Evolutionary conservation across 2,888 invertebrate species (phyloP).

Genomic region (Abrostola tripartita): DNA sequence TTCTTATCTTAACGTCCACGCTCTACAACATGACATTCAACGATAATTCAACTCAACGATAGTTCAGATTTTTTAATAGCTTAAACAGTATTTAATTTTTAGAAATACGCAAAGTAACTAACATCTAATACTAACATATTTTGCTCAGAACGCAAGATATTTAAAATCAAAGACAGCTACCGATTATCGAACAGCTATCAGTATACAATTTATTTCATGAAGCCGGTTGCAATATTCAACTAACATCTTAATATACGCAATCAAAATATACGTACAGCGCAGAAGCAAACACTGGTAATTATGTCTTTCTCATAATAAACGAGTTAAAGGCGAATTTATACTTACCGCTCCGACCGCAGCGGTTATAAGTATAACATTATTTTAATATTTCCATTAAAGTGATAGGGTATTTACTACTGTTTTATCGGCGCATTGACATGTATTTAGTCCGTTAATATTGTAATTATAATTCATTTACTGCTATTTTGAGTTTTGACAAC

Average conservation of each 20-base stretch:
- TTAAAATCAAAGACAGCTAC: not conserved
- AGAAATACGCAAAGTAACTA: too few species aligned
- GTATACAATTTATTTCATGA: not conserved
- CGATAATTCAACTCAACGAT: too few species aligned
- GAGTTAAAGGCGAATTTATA: conserved; percentile 25
- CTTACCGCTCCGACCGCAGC: conserved; percentile 10
- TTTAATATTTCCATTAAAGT: conserved; percentile 12
- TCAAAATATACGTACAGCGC: conserved; percentile 12
- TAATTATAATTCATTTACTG: not conserved
- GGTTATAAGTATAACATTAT: not conserved
- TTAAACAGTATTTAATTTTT: too few species aligned
- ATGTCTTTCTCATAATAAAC: conserved; percentile 15
- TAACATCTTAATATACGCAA: conserved; percentile 5
- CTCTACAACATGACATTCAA: too few species aligned
- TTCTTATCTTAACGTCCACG: too few species aligned
- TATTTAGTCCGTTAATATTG: not conserved
- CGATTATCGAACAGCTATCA: too few species aligned
- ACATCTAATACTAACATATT: too few species aligned
- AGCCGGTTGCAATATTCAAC: not conserved
- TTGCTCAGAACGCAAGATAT: not conserved
- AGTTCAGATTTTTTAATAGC: too few species aligned
- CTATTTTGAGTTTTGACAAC: not conserved
- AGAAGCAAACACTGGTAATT: conserved; percentile 14
- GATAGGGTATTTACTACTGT: conserved; percentile 9
- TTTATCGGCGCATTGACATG: conserved; percentile 18